Evolutionary conservation across 2,797 vertebrate genomes (phyloP).

Genomic region (Pterois miles): DNA sequence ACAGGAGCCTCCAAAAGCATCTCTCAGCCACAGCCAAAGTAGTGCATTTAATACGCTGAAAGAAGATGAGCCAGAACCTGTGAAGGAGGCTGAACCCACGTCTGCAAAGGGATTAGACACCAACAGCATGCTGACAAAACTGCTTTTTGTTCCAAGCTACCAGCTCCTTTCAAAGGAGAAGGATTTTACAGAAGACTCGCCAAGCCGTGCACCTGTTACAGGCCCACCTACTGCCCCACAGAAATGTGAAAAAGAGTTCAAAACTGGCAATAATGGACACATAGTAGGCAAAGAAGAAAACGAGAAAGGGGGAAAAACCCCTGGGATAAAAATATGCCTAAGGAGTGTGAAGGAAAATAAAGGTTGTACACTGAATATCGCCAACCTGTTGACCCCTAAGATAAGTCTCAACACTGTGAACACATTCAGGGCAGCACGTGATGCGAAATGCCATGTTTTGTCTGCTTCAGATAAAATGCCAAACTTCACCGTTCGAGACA

Average conservation of each 20-base stretch:
- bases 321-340: constrained; percentile 93
- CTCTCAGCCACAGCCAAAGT: constrained; percentile 85
- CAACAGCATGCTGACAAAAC: constrained; percentile 85
- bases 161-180: constrained; percentile 86
- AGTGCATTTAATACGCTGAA: constrained; percentile 89
- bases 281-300: constrained; percentile 33
- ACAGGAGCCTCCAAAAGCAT: constrained; percentile 76
- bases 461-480: constrained; percentile 86
- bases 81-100: constrained; percentile 62
- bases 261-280: constrained; percentile 27
- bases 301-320: constrained; percentile 76
- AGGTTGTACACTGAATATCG: constrained; percentile 88
- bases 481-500: constrained; percentile 91
- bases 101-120: constrained; percentile 72
- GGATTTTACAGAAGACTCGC: constrained; percentile 64
- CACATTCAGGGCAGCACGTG: constrained; percentile 77
- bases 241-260: constrained; percentile 47
- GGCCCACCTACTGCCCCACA: constrained; percentile 23
- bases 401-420: constrained; percentile 78
- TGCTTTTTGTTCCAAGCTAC: constrained; percentile 94
- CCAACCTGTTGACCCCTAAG: constrained; percentile 92
- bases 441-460: constrained; percentile 78
- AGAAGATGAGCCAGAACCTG: constrained; percentile 79
- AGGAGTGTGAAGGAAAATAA: constrained; percentile 87
- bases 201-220: constrained; percentile 70